Conservation (phyloP, 2,888 invertebrate species). For the Agelastica alni region DNA sequence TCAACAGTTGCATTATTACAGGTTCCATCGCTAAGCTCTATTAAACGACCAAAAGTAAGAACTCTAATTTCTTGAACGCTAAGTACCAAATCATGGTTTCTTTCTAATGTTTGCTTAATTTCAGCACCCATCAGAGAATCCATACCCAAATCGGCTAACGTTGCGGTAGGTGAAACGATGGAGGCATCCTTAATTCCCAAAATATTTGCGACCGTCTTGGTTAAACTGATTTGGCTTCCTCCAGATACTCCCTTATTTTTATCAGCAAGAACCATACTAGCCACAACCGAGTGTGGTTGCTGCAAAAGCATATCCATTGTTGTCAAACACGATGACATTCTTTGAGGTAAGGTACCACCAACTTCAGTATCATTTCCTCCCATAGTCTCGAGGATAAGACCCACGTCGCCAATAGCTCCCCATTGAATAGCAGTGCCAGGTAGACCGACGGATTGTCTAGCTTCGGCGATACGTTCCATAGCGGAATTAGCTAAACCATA, state of each 20-base stretch:
- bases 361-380: constrained; percentile 89
- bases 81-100: constrained; percentile 88
- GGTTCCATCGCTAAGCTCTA: constrained; percentile 59
- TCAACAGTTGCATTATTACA: constrained; percentile 35
- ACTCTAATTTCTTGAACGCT: constrained; percentile 89
- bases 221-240: constrained; percentile 66
- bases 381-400: constrained; percentile 87
- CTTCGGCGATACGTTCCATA: constrained; percentile 95
- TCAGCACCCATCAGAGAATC: constrained; percentile 99
- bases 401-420: constrained; percentile 99
- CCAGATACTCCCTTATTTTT: constrained; percentile 68
- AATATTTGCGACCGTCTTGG: constrained; percentile 85
- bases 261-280: constrained; percentile 87
- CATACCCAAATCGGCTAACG: constrained; percentile 93
- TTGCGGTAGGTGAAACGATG: constrained; percentile 74
- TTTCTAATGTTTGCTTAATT: constrained; percentile 93
- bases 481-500: constrained; percentile 97
- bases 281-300: constrained; percentile 80
- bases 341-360: constrained; percentile 94
- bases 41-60: constrained; percentile 77
- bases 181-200: constrained; percentile 86
- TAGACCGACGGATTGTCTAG: constrained; percentile 78
- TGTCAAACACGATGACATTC: constrained; percentile 89
- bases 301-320: constrained; percentile 90
- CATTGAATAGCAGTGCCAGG: constrained; percentile 93